Evolutionary conservation across 2,797 vertebrate genomes (phyloP).

Genomic region (Sarcophilus harrisii): DNA sequence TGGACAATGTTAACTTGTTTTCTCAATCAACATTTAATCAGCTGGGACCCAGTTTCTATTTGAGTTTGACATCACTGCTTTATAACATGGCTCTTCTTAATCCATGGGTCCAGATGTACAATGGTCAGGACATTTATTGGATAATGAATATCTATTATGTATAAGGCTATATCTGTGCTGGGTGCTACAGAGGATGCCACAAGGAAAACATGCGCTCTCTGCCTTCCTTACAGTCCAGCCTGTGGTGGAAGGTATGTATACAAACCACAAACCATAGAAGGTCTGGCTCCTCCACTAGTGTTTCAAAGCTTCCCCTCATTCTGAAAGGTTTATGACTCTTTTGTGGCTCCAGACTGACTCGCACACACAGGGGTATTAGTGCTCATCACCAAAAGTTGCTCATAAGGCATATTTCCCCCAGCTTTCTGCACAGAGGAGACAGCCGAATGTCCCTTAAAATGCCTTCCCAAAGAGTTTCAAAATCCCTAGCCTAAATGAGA

Average conservation of each 20-base stretch:
- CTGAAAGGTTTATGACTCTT: background rate
- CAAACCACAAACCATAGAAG: background rate
- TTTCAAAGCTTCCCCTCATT: background rate
- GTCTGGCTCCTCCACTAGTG: background rate
- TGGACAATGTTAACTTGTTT: background rate
- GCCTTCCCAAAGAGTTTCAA: conserved; percentile 15
- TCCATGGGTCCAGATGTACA: conserved; percentile 18
- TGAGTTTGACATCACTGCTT: background rate
- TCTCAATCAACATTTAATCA: background rate
- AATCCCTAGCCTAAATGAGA: background rate
- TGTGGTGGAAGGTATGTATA: background rate
- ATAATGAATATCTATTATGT: background rate
- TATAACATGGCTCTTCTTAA: background rate
- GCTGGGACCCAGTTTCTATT: background rate
- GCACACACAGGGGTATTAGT: background rate
- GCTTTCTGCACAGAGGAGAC: background rate
- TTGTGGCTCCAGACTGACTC: conserved; percentile 28
- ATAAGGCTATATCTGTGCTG: background rate
- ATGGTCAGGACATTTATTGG: background rate
- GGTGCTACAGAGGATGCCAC: background rate
- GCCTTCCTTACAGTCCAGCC: background rate
- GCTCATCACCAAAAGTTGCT: conserved; percentile 21
- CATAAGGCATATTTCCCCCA: background rate
- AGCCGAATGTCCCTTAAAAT: background rate
- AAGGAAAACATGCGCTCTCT: background rate